Percentiles rank a stretch among this genome's conserved stretches.
Conservation (phyloP, 2,888 invertebrate genomes). For the Acleris literana region DNA sequence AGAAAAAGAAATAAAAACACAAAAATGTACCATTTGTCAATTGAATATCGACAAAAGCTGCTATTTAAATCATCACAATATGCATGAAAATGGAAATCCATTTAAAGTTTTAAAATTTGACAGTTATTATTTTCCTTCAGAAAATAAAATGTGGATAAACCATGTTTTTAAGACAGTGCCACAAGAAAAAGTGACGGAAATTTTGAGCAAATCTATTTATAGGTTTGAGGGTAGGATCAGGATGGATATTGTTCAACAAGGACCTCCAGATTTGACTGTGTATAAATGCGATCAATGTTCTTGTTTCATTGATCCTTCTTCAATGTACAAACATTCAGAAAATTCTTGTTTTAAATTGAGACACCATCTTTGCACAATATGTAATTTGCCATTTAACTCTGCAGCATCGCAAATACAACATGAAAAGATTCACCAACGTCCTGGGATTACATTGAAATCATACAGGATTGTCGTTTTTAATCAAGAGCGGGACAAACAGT, state of each 20-base stretch:
- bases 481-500: constrained; percentile 48
- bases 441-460: constrained; percentile 45
- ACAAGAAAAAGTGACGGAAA: constrained; percentile 43
- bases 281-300: constrained; percentile 65
- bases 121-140: constrained; percentile 55
- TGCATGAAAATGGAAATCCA: constrained; percentile 43
- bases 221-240: constrained; percentile 61
- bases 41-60: constrained; percentile 48
- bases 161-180: constrained; percentile 57
- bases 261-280: constrained; percentile 49
- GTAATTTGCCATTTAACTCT: constrained; percentile 57
- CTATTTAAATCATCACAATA: constrained; percentile 47
- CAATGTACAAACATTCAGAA: constrained; percentile 53
- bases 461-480: constrained; percentile 63
- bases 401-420: constrained; percentile 49
- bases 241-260: constrained; percentile 60
- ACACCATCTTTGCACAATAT: constrained; percentile 55
- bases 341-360: constrained; percentile 49
- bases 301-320: constrained; percentile 51
- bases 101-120: constrained; percentile 55
- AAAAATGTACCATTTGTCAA: constrained; percentile 50
- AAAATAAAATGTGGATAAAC: constrained; percentile 58
- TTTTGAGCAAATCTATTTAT: constrained; percentile 60
- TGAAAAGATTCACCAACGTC: constrained; percentile 53
- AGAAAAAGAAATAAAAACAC: constrained; percentile 36